Conservation (phyloP, 1,140 invertebrate species). For the Drosophila auraria region DNA sequence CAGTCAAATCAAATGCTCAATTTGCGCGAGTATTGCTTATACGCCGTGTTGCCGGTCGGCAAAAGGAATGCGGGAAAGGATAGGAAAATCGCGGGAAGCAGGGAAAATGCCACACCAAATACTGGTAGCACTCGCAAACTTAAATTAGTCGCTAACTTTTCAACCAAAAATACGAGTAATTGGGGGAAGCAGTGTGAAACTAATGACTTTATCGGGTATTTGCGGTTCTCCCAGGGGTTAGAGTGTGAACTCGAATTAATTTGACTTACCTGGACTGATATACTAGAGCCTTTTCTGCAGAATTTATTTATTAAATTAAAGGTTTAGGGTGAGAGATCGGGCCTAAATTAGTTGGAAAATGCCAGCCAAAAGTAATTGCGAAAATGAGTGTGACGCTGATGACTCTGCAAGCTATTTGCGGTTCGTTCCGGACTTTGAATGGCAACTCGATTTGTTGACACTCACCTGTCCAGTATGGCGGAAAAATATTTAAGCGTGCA, state of each 20-base stretch:
- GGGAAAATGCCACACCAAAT: background rate
- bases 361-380: slow-evolving; percentile 51
- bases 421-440: slow-evolving; percentile 3
- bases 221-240: background rate
- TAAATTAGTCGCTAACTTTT: slow-evolving; percentile 48
- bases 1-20: slow-evolving; percentile 81
- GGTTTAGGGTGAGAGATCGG: background rate
- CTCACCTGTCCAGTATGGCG: slow-evolving; percentile 1
- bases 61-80: slow-evolving; percentile 11
- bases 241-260: slow-evolving; percentile 7
- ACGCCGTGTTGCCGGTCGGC: slow-evolving; percentile 40
- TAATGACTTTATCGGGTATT: slow-evolving; percentile 16
- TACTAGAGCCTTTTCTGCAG: too few species aligned
- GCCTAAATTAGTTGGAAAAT: slow-evolving; percentile 22
- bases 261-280: background rate
- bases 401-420: slow-evolving; percentile 9
- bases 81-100: slow-evolving; percentile 18
- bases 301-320: background rate
- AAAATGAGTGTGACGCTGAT: slow-evolving; percentile 18
- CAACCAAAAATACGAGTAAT: slow-evolving; percentile 42
- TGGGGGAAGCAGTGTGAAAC: slow-evolving; percentile 17
- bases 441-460: slow-evolving; percentile 41
- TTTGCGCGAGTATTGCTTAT: slow-evolving; percentile 76
- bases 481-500: slow-evolving; percentile 41
- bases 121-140: slow-evolving; percentile 1